Conservation (phyloP, 92 coral and sea anemone species). For the Chrysogorgia sp. region DNA sequence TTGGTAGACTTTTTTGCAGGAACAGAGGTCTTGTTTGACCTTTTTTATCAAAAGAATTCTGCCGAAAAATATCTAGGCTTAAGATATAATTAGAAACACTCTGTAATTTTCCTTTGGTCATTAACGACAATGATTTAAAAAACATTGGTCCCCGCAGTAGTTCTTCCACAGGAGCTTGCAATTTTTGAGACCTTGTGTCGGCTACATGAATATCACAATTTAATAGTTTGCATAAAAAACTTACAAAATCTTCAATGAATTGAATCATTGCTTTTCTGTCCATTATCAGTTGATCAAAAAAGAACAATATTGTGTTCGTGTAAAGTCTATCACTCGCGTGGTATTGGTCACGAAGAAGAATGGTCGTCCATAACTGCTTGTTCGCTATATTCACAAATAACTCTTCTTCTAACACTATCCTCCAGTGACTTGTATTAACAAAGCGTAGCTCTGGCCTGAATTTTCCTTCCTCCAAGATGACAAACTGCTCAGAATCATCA, state of each 20-base stretch:
- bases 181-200: not conserved
- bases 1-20: conserved; percentile 9
- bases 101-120: not conserved
- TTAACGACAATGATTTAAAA: not conserved
- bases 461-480: not conserved
- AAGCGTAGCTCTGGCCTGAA: conserved; percentile 25
- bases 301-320: conserved; percentile 9
- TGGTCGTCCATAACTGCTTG: conserved; percentile 20
- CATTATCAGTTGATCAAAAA: conserved; percentile 33
- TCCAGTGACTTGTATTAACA: conserved; percentile 35
- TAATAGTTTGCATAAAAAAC: conserved; percentile 15
- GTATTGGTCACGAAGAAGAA: conserved; percentile 21
- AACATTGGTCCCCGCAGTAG: conserved; percentile 1
- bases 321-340: not conserved
- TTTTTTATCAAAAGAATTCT: not conserved
- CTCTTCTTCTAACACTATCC: conserved; percentile 28
- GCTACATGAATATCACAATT: conserved; percentile 18
- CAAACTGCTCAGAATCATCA: conserved; percentile 6
- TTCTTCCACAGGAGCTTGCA: conserved; percentile 7
- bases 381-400: not conserved
- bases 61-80: not conserved
- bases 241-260: conserved; percentile 16
- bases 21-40: not conserved
- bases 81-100: not conserved
- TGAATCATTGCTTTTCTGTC: conserved; percentile 17